Evolutionary conservation across 2,113 vertebrate species (phyloP).

Genomic region (Thalassarche chlororhynchos): DNA sequence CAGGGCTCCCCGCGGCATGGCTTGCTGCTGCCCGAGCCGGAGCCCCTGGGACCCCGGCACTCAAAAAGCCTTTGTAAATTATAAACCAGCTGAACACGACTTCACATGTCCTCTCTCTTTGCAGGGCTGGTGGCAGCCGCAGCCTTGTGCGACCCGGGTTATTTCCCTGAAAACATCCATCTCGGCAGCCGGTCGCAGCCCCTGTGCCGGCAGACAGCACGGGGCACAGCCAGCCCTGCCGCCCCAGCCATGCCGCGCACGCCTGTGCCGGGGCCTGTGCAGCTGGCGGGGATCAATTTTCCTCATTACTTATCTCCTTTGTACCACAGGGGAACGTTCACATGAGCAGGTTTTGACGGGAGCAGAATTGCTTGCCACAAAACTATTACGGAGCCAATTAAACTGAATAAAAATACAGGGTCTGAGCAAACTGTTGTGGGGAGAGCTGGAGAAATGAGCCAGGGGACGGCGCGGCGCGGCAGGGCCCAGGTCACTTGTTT

Average conservation of each 20-base stretch:
- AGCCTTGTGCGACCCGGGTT: accelerated
- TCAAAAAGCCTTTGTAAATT: not conserved
- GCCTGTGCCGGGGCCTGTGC: accelerated
- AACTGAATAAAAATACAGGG: not conserved
- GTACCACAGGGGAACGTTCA: not conserved
- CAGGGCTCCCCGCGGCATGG: not conserved
- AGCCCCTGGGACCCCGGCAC: not conserved
- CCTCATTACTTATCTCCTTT: not conserved
- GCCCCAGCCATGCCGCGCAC: accelerated
- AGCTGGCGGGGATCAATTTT: not conserved
- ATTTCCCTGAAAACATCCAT: accelerated
- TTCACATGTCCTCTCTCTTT: accelerated
- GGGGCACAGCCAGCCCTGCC: not conserved
- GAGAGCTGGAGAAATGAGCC: not conserved
- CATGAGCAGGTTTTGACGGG: not conserved
- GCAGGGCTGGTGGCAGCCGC: not conserved
- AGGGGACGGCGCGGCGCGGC: not conserved
- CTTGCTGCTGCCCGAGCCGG: not conserved
- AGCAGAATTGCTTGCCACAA: not conserved
- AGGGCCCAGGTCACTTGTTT: not conserved
- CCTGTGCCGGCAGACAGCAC: accelerated
- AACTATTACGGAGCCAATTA: not conserved
- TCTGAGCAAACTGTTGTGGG: not conserved
- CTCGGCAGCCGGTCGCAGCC: not conserved
- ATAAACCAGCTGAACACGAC: not conserved